Conservation (phyloP, 2,888 invertebrate genomes). For the Leptopilina syphax region DNA sequence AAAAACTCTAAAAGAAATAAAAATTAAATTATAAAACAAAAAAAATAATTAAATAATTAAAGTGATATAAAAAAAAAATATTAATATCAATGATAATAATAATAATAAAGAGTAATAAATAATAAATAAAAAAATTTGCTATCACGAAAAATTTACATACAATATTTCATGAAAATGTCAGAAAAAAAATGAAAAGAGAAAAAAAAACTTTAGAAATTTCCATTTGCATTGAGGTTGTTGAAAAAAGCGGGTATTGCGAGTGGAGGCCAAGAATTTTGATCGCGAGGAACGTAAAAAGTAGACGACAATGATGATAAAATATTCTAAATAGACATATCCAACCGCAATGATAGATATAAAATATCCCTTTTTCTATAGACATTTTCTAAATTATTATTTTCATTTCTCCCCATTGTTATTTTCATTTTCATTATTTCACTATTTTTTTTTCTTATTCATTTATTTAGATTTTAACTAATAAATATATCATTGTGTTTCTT, state of each 20-base stretch:
- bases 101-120: too few relatives aligned
- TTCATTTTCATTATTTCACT: background rate
- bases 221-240: conserved; percentile 10
- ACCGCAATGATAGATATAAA: conserved; percentile 19
- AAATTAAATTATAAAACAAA: too few relatives aligned
- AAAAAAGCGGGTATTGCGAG: conserved; percentile 28
- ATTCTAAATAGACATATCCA: conserved; percentile 6
- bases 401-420: background rate
- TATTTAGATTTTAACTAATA: conserved; percentile 46
- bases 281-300: conserved; percentile 12
- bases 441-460: conserved; percentile 23
- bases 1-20: too few relatives aligned
- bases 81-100: too few relatives aligned
- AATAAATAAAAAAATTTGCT: background rate
- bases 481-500: conserved; percentile 41
- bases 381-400: background rate
- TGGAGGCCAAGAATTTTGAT: conserved; percentile 31
- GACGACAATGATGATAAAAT: conserved; percentile 2
- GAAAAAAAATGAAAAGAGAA: background rate
- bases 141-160: too few relatives aligned
- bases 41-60: too few relatives aligned
- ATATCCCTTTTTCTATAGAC: background rate
- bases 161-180: too few relatives aligned
- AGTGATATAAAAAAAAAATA: too few relatives aligned
- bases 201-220: background rate